Evolutionary conservation across 1,140 invertebrate genomes (phyloP).

Genomic region (Hylaeus volcanicus): DNA sequence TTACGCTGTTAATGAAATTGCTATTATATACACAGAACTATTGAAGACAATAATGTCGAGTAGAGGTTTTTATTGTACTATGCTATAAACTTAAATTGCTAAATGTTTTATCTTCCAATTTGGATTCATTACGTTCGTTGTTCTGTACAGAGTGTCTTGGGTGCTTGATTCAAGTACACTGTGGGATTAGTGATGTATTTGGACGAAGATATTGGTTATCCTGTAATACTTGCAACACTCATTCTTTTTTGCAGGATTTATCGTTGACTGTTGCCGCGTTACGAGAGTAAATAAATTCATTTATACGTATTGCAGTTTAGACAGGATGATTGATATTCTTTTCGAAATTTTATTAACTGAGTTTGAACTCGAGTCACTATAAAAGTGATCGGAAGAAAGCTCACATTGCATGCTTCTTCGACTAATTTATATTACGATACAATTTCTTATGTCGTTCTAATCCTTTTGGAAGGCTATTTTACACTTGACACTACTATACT

Average conservation of each 20-base stretch:
- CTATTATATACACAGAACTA: constrained; percentile 26
- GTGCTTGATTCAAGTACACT: neutral
- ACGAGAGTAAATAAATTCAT: neutral
- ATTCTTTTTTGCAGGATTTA: neutral
- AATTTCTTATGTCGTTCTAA: neutral
- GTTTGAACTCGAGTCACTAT: neutral
- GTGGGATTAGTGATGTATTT: neutral
- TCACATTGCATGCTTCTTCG: constrained; percentile 1
- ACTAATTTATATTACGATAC: neutral
- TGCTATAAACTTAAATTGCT: neutral
- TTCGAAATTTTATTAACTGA: neutral
- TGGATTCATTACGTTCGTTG: neutral
- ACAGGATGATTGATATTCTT: neutral
- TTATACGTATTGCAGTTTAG: neutral
- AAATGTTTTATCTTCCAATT: neutral
- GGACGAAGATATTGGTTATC: neutral
- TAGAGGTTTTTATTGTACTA: neutral
- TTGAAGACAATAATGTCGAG: constrained; percentile 41
- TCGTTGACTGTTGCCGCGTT: neutral
- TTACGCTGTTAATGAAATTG: constrained; percentile 16
- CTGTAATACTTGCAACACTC: neutral
- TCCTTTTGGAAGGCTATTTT: neutral
- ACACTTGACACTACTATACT: neutral
- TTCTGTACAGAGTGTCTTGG: constrained; percentile 18
- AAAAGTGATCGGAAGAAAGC: neutral